Evolutionary conservation across 2,888 invertebrate genomes (phyloP), one percentile per base, ranked within the genome.

Genomic region (Heteromyza rotundicornis): DNA sequence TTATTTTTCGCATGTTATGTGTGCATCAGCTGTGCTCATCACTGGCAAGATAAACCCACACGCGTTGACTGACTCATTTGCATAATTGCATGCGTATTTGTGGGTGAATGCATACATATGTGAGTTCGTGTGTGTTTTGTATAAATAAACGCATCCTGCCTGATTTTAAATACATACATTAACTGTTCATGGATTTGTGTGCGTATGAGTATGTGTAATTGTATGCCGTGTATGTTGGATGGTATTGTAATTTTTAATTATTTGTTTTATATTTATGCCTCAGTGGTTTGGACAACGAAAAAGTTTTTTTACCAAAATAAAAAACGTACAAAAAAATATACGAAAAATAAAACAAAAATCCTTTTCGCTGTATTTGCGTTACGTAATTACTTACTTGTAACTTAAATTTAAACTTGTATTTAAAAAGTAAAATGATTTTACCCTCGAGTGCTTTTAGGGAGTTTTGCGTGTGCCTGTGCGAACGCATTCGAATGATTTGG

Each of bases 341-440:
- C n/a, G n/a, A n/a, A n/a, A n/a, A n/a, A n/a, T n/a, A n/a, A n/a
- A n/a, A 44, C 44, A 19, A 8, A 44, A 54, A 19, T 49, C 20
- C 27, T 24, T 24, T 47, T 51, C 27, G 49, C 19, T 59, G 44
- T n/a, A 57, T 40, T 59, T 57, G 27, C 23, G 32, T 7, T 20
- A 54, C 19, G 56, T 59, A 65, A 63, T 52, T 27, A 27, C 27
- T 55, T 55, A 55, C 40, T 55, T 55, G 36, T 53, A 36, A n/a
- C 17, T 50, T 50, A 19, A 22, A 19, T 49, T 49, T 52, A 32
- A 27, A n/a, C 24, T 32, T 53, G 32, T 14, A 51, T 27, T 24
- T 3, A 27, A 27, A 27, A 10, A 27, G 27, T 10, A 7, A 10
- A 27, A 10, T 60, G 54, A 63, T 57, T 54, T 57, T 54, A 17